Percentiles rank a stretch among this genome's conserved stretches.
phyloP scores from a whole-genome alignment of 1,140 invertebrate species.

The Bemisia tabaci region DNA sequence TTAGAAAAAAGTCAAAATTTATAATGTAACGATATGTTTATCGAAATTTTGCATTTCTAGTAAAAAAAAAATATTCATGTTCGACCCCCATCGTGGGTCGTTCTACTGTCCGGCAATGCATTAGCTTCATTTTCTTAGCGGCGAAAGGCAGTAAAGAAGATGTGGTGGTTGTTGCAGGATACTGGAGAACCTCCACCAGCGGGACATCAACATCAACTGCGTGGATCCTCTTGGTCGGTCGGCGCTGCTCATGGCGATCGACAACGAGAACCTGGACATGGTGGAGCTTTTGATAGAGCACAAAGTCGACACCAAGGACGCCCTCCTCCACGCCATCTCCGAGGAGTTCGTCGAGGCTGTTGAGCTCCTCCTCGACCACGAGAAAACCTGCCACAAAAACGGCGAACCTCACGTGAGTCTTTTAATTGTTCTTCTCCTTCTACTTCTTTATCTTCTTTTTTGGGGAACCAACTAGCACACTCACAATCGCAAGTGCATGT shows the following conservation, averaged over 20 bases:
- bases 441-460: conserved; percentile 1
- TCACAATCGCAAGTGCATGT: not conserved
- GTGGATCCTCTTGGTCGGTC: conserved; percentile 87
- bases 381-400: conserved; percentile 63
- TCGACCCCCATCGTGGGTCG: too few relatives aligned
- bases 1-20: too few relatives aligned
- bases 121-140: too few relatives aligned
- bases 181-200: not conserved
- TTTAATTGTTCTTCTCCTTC: not conserved
- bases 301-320: conserved; percentile 81
- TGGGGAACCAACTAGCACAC: not conserved
- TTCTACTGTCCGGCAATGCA: too few relatives aligned
- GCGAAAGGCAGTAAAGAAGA: too few relatives aligned
- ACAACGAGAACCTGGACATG: conserved; percentile 99
- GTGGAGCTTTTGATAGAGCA: conserved; percentile 85
- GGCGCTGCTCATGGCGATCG: conserved; percentile 90
- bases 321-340: conserved; percentile 88
- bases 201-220: conserved; percentile 88
- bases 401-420: conserved; percentile 58
- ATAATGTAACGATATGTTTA: too few relatives aligned
- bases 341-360: conserved; percentile 98
- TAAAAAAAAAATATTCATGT: too few relatives aligned
- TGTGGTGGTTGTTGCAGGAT: too few relatives aligned
- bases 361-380: conserved; percentile 85
- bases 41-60: too few relatives aligned